A percentile compares a stretch with the other conserved stretches of the same genome.
Conservation (phyloP, 2,113 vertebrate genomes). For the Copsychus sechellarum region DNA sequence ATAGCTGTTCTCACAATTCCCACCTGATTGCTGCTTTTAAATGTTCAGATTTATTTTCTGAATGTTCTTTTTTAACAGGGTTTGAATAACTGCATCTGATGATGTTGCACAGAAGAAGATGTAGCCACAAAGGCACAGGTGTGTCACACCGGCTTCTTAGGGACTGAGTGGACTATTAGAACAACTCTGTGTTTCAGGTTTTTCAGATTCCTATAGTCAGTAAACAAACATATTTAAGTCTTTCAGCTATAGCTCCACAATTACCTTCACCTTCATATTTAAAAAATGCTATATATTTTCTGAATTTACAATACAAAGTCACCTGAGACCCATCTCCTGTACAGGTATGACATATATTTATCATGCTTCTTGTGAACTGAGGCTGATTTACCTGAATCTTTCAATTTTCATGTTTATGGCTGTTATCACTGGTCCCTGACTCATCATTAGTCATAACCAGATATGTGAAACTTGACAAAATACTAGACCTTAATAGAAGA, state of each 20-base stretch:
- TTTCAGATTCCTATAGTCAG: neutral
- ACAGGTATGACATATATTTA: neutral
- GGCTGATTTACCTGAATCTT: neutral
- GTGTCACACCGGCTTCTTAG: neutral
- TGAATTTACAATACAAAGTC: neutral
- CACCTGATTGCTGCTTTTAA: neutral
- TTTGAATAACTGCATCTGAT: neutral
- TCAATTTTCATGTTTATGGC: neutral
- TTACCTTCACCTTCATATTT: neutral
- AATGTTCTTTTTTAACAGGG: neutral
- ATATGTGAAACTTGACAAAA: neutral
- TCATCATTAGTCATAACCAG: neutral
- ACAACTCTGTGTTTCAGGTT: neutral
- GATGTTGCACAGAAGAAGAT: neutral
- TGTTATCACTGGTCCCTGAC: neutral
- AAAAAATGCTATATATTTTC: neutral
- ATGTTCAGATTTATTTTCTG: neutral
- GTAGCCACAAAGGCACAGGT: neutral
- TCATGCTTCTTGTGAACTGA: neutral
- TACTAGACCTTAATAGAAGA: neutral
- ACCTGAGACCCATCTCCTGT: neutral
- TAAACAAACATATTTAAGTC: neutral
- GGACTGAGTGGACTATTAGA: neutral
- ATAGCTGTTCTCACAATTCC: neutral
- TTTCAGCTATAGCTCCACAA: neutral